These are phyloP conservation scores for Campoplex capitator DNA, from an alignment of 2,888 invertebrate species.

Conservation along the genomic window DNA sequence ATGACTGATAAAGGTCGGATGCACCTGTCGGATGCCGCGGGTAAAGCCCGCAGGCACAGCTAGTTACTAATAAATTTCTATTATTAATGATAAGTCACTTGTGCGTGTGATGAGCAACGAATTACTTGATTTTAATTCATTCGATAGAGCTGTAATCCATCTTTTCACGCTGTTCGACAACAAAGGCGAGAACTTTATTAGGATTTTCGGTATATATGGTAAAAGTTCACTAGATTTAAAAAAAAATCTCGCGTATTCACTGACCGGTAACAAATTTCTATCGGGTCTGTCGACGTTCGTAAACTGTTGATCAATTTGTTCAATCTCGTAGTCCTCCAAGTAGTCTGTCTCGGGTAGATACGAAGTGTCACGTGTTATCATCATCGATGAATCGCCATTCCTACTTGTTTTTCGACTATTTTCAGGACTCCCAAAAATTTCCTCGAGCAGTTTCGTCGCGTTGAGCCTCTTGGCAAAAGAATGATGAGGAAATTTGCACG, in stretches of 20 bases:
- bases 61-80: no score
- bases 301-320: conserved; percentile 40
- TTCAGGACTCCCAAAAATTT: conserved; percentile 36
- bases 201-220: no score
- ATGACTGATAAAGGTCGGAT: no score
- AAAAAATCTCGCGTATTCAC: conserved; percentile 34
- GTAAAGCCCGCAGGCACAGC: no score
- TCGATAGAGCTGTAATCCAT: background rate
- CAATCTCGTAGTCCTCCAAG: conserved; percentile 58
- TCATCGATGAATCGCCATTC: conserved; percentile 22
- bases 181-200: background rate
- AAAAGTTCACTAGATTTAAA: background rate
- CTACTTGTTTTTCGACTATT: conserved; percentile 19
- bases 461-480: conserved; percentile 68
- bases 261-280: conserved; percentile 76
- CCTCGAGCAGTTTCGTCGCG: conserved; percentile 68
- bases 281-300: conserved; percentile 68
- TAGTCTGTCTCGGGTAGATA: conserved; percentile 74
- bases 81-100: background rate
- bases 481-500: conserved; percentile 47
- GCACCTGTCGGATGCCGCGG: no score
- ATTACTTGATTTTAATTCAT: background rate
- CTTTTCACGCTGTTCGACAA: conserved; percentile 28
- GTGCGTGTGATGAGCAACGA: no score
- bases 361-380: conserved; percentile 61